Evolutionary conservation across 2,888 invertebrate species (phyloP), one percentile per base, ranked within the genome.

Genomic region (Phania funesta): DNA sequence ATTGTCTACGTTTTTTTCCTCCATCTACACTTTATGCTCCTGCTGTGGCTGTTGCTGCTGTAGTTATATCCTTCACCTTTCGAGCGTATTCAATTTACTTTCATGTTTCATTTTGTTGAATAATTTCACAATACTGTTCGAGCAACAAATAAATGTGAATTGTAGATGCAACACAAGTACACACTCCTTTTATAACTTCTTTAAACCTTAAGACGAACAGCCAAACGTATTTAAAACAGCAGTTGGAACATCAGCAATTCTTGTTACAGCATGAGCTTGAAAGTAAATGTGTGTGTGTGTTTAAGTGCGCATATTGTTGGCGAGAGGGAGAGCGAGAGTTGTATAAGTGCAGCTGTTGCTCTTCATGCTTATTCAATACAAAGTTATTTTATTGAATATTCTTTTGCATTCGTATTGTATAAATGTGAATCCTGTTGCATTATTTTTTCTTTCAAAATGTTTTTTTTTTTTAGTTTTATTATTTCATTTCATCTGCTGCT

Each of bases 371-470:
- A 75, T 77, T 67, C 74, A 74, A 78, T 82, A 78, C 78, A 75
- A 82, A 75, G 68, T 78, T 74, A 82, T 78, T 78, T 82, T 78
- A 82, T 82, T 82, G 78, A 82, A 82, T 82, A 78, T 78, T 64
- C 64, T 75, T 68, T 65, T 71, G 65, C 67, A 73, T 76, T 80
- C 58, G 76, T 71, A 38, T 46, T 65, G 58, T 71, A 65, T 52
- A 54, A 70, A 76, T 80, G 75, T 64, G 74, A 70, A 54, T 82
- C 82, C 82, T 82, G 82, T 82, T 82, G 82, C 82, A 74, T 78
- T 82, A 67, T 70, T 62, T 68, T 54, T 50, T 38, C 32, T 46
- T 56, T 16, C 20, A 56, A n/a, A 16, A 46, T 20, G 18, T 18
- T 64, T 38, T 41, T 56, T 44, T 48, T 71, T 26, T n/a, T n/a